Base-by-base conservation (phyloP, 2,888 invertebrate species). In the Acronicta aceris region DNA sequence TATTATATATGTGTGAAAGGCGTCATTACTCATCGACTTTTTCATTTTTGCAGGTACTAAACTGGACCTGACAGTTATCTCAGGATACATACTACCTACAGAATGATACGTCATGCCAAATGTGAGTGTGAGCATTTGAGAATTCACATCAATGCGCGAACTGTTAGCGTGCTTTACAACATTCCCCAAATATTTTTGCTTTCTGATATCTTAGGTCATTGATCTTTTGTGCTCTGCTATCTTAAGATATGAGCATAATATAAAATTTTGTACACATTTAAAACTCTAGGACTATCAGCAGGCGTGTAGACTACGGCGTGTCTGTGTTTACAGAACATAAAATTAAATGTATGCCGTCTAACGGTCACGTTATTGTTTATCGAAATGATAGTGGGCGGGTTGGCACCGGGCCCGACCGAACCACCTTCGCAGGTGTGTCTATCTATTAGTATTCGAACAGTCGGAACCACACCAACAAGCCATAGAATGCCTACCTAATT, bases 281-380 rank as follows among this genome's bases (percentile, higher is more conserved):
- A 78, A 46, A 51, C 30, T 60, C 17, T 59, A 63, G 48, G 61
- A 70, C 46, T 71, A 64, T 56, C 43, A 67, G 51, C 53, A 73
- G 55, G 68, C 68, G 56, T 43, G 58, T 50, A 59, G 43, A 62
- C 60, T 53, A 65, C 52, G 50, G 41, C 70, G 59, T 67, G 78
- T 78, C 71, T 81, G 71, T 85, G 81, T 86, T 84, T 84, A 81
- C 78, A 80, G 74, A 77, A 78, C 79, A 78, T 71, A 80, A 80
- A 72, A 79, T 74, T 60, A 73, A 81, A 87, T 85, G 81, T 85
- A 80, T 86, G 82, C 77, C 85, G 76, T 62, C 58, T 89, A 91
- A 89, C 89, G 87, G 87, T 79, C 70, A 71, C 76, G 74, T 84
- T 89, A 89, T 91, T 91, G 88, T 90, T 89, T 89, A 89, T 90